Percentiles rank a stretch among this genome's conserved stretches.
Conservation (phyloP, 2,113 vertebrate species). For the Speoplatyrhinus poulsoni region DNA sequence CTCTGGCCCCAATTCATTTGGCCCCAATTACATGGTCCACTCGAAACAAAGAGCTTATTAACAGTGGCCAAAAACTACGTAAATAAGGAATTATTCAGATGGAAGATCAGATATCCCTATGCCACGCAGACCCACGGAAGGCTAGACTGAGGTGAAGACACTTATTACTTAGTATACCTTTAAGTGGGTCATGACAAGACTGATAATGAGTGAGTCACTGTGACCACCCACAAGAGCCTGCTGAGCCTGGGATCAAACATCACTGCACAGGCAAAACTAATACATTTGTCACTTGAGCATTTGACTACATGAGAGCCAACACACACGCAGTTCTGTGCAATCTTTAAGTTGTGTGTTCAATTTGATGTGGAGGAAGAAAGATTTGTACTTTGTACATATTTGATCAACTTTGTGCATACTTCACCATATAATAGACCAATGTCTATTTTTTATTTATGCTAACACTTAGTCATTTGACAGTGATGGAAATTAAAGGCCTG, state of each 20-base stretch:
- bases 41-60: background rate
- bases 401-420: no score
- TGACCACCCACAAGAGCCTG: conserved; percentile 6
- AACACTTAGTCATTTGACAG: conserved; percentile 17
- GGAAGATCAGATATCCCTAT: no score
- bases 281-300: no score
- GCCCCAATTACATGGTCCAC: background rate
- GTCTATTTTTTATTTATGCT: no score
- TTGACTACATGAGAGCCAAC: background rate
- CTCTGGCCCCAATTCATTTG: background rate
- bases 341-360: background rate
- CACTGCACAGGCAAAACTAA: no score
- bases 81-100: no score
- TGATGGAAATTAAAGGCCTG: conserved; percentile 39
- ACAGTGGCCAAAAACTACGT: background rate
- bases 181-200: background rate
- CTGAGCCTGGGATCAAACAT: background rate
- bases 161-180: background rate
- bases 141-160: no score
- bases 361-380: background rate
- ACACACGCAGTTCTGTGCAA: conserved; percentile 40
- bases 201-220: background rate
- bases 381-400: no score
- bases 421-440: no score
- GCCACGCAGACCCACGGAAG: no score